phyloP scores from a whole-genome alignment of 2,113 vertebrate species.

The Chloroceryle aenea region DNA sequence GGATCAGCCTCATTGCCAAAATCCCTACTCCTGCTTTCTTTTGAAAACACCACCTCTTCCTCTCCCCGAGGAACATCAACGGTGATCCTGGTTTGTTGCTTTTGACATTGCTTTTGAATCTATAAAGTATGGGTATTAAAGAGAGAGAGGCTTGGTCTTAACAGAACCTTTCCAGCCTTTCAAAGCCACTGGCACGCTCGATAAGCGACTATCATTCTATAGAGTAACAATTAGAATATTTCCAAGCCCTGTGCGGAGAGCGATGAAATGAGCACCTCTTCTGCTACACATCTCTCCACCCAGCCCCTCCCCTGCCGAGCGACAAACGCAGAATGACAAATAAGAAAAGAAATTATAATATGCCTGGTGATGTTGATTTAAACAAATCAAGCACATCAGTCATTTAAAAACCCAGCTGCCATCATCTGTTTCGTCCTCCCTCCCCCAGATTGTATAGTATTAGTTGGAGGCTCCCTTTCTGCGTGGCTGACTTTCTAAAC shows the following conservation, averaged over 20 bases:
- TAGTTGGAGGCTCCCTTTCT: neutral
- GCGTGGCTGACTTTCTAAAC: slow-evolving; percentile 8
- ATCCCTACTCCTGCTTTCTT: neutral
- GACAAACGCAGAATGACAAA: slow-evolving; percentile 54
- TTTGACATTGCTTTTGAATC: slow-evolving; percentile 25
- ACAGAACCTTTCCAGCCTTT: slow-evolving; percentile 40
- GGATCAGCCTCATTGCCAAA: neutral
- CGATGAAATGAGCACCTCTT: neutral
- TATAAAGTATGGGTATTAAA: neutral
- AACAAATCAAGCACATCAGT: slow-evolving; percentile 39
- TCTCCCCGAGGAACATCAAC: slow-evolving; percentile 8
- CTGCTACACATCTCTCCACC: neutral
- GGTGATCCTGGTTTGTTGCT: neutral
- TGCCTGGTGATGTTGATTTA: slow-evolving; percentile 2
- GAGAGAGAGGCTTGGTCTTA: slow-evolving; percentile 9
- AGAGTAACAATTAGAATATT: slow-evolving; percentile 24
- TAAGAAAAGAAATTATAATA: slow-evolving; percentile 33
- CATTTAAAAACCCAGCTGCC: slow-evolving; percentile 5
- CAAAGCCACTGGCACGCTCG: neutral
- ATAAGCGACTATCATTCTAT: slow-evolving; percentile 6
- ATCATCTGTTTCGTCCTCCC: neutral
- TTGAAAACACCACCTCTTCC: neutral
- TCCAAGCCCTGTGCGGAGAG: neutral
- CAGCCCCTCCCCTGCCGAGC: slow-evolving; percentile 20
- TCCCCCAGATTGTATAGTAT: neutral